Evolutionary conservation across 2,797 vertebrate species (phyloP), one percentile per base, ranked within the genome.

Genomic region (Pempheris klunzingeri): DNA sequence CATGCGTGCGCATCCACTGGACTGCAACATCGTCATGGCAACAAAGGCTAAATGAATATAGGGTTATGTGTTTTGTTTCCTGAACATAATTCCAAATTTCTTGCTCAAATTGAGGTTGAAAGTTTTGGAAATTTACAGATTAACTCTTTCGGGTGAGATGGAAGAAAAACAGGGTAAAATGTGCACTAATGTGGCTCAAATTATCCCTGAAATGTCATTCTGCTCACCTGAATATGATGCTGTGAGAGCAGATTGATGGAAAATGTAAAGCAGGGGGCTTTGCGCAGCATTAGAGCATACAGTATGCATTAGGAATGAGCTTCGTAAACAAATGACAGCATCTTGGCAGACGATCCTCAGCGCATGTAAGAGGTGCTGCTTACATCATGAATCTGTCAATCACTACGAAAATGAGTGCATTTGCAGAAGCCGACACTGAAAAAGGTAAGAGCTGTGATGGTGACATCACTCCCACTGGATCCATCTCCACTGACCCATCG

Each of bases 311-410:
- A 78, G 70, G 68, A 82, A 71, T 81, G 64, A 77, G 68, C 74
- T 74, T 54, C 14, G 83, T 84, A 77, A 91, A 90, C 68, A 87
- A 60, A 83, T 87, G 82, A 92, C 83, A 39, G 43, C 67, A 65
- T 70, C 26, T 70, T 88, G 86, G 87, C 88, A 72, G 68, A 80
- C 83, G 28, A 81, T 84, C 74, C 58, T 67, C 59, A 3, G 24
- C 6, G 30, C 66, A 80, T 47, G 66, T 74, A 54, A 73, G 47
- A 81, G 69, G 74, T 71, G 83, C 80, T 47, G 80, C 74, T 82
- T 83, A 82, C 85, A 86, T 90, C 86, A 90, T 62, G 50, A 57
- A 52, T 20, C 77, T 20, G 82, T 86, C 90, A 86, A 73, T 92
- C 88, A 88, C 75, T 77, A 76, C 1, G 7, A 24, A 72, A 77